Conservation (phyloP, 2,113 vertebrate species). For the Trogon melanurus region DNA sequence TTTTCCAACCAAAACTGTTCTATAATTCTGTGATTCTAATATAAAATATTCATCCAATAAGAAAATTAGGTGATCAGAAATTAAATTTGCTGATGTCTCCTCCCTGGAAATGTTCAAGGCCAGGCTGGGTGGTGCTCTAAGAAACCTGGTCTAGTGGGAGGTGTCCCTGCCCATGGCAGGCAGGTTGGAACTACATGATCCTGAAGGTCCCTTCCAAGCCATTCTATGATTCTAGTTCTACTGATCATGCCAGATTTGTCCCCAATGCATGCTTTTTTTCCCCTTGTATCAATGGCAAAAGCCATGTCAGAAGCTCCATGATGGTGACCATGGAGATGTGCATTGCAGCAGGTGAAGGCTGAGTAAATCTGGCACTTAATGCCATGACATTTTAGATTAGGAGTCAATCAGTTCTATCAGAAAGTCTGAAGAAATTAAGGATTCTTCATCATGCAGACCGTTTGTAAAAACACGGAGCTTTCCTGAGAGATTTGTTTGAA, state of each 20-base stretch:
- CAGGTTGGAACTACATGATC: too few species aligned
- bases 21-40: too few species aligned
- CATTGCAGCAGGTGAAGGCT: not conserved
- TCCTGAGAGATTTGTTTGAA: not conserved
- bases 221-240: not conserved
- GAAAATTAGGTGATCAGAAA: not conserved
- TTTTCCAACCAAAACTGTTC: too few species aligned
- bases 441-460: not conserved
- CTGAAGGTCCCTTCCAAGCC: too few species aligned
- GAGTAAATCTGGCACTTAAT: not conserved
- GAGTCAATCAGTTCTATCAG: not conserved
- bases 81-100: not conserved
- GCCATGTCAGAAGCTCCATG: not conserved
- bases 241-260: not conserved
- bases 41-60: not conserved
- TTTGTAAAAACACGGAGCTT: not conserved
- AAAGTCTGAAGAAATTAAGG: not conserved
- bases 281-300: not conserved
- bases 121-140: too few species aligned
- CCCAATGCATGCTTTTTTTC: not conserved
- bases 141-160: too few species aligned
- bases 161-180: too few species aligned
- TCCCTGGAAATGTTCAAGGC: too few species aligned
- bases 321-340: rapidly evolving
- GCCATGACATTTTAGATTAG: not conserved